A percentile compares a stretch with the other conserved stretches of the same genome.
These are phyloP conservation scores for Ferrisia virgata DNA, from an alignment of 2,888 invertebrate species.

Conservation along the genomic window DNA sequence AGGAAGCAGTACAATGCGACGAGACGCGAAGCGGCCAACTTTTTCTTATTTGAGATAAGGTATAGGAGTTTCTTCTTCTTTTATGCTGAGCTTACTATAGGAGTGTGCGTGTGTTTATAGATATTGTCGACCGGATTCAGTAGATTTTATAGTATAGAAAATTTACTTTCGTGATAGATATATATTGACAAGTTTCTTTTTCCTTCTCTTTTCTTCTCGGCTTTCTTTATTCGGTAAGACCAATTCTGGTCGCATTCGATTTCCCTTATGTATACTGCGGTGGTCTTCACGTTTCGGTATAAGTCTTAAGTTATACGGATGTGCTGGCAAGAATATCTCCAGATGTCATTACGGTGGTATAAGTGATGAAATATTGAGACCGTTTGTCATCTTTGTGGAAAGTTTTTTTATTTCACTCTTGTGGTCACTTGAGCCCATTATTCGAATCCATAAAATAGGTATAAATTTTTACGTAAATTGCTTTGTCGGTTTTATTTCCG, in stretches of 20 bases:
- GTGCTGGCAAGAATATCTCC: not conserved
- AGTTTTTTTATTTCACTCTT: not conserved
- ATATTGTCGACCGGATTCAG: not conserved
- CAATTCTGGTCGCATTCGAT: not conserved
- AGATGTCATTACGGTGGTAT: not conserved
- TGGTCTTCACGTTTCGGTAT: not conserved
- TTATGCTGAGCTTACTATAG: not conserved
- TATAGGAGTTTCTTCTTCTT: not conserved
- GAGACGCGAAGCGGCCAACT: not conserved
- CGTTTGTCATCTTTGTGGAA: not conserved
- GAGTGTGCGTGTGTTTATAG: not conserved
- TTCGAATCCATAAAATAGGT: not conserved
- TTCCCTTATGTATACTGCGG: not conserved
- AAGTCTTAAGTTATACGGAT: not conserved
- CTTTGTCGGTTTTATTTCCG: not conserved
- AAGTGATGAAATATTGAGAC: not conserved
- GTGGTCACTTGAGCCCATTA: not conserved
- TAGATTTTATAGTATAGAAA: not conserved
- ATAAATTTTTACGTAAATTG: not conserved
- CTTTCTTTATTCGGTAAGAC: not conserved
- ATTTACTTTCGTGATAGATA: not conserved
- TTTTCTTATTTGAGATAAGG: not conserved
- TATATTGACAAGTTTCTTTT: not conserved
- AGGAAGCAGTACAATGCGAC: not conserved
- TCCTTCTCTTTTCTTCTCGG: not conserved